Evolutionary conservation across 2,888 invertebrate species (phyloP), one percentile per base, ranked within the genome.

Genomic region (Drosophila infuscata): DNA sequence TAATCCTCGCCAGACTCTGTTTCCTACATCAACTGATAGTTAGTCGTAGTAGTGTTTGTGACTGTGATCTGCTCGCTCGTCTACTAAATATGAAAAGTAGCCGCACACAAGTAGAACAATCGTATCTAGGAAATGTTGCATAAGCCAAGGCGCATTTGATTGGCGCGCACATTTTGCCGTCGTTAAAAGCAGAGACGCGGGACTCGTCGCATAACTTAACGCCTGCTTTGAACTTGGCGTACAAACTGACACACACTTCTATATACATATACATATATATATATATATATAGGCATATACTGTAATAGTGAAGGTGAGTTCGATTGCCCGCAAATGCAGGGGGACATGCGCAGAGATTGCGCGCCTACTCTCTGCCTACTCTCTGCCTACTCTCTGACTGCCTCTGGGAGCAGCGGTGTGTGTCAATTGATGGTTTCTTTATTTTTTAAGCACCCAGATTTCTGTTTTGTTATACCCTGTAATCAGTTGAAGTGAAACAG

Each of bases 101-200:
- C 49, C 57, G 68, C 68, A 65, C 62, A 62, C 53, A 56, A 63
- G 11, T 25, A 32, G 29, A 30, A 52, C 11, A 54, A 52, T 77
- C 66, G 51, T 46, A 8, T 66, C 58, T 65, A 65, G 73, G 60
- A 77, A 81, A 90, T 82, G 91, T 91, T 91, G 91, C 91, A 91
- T 91, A 91, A 91, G 91, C 71, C 79, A 70, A 81, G 90, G 85
- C 85, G 79, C 84, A 82, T 90, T 87, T 88, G 82, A 88, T 90
- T 90, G 88, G 88, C 87, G 90, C 90, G 81, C 89, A 70, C 70
- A 73, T 74, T 75, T 76, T 77, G 81, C 77, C 83, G 86, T 81
- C 83, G 81, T 75, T 70, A 81, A 77, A 73, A 57, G 6, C 61
- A 56, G 58, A 46, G 49, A 64, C 72, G 80, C 72, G 63, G 54